Base-by-base conservation (phyloP, 2,888 invertebrate species). In the Epinotia nisella region DNA sequence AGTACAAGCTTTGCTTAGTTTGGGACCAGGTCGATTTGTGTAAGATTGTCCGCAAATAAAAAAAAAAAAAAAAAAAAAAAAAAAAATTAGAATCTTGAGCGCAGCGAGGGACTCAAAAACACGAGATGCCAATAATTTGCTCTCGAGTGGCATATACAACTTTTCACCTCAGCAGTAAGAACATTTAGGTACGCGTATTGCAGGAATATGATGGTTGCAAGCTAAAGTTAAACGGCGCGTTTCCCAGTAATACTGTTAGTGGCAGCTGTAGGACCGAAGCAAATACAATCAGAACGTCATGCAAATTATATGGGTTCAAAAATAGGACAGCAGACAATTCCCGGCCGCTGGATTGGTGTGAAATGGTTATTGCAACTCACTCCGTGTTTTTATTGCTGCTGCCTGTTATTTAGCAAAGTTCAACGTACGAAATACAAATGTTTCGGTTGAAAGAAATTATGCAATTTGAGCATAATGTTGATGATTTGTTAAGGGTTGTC, bases 271-370 rank as follows among this genome's bases (percentile, higher is more conserved):
- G 29, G 29, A 45, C 55, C 29, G 49, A 17, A n/a, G n/a, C 45
- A 66, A 66, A 60, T 49, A 29, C 45, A 60, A 55, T 55, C 66
- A 60, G 60, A 71, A 55, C 21, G 51, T 45, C 66, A 71, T 71
- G 60, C 66, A 67, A 71, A 67, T 71, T 67, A 71, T 71, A 66
- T 49, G 35, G 59, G 19, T 15, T 19, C n/a, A 67, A 71, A 71
- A 71, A 66, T 66, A 60, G 60, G 35, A 53, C 59, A 71, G 17
- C 66, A 15, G 53, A 55, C 53, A 66, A 19, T 60, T 53, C 11
- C 65, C 49, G 58, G 19, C 71, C 41, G 51, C 65, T 59, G 49
- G n/a, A 41, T 41, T 66, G 59, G 66, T 65, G 65, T 59, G 41
- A 60, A 71, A 66, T 53, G 65, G 41, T 60, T 53, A 66, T 66